A percentile compares a stretch with the other conserved stretches of the same genome.
These are phyloP conservation scores for Fulica atra DNA, from an alignment of 2,113 vertebrate species.

Conservation along the genomic window DNA sequence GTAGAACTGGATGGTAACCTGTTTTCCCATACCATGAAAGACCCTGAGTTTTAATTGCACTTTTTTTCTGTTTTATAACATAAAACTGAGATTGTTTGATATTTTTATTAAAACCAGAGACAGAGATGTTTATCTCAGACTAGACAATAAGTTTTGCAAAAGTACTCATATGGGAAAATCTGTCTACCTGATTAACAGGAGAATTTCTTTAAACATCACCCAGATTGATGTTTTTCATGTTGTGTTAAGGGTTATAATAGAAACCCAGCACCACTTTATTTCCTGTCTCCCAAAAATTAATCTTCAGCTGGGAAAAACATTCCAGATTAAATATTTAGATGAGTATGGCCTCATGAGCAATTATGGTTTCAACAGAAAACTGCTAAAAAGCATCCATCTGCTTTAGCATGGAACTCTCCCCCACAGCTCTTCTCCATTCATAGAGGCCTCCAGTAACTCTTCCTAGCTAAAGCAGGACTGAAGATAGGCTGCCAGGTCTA, in stretches of 20 bases:
- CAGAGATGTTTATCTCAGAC: background rate
- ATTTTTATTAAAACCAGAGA: constrained; percentile 3
- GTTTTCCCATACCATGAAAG: background rate
- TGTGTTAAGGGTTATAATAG: background rate
- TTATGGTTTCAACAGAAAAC: background rate
- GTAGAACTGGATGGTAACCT: background rate
- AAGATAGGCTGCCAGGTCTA: background rate
- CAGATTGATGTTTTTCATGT: background rate
- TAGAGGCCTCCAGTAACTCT: background rate
- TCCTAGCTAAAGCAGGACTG: background rate
- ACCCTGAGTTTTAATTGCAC: background rate
- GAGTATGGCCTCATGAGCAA: background rate
- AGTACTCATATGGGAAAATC: background rate
- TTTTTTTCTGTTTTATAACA: background rate
- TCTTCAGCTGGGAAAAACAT: background rate
- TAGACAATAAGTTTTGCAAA: background rate
- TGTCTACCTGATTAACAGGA: background rate
- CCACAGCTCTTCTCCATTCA: background rate
- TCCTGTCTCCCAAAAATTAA: background rate
- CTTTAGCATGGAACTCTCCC: background rate
- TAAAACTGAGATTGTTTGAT: background rate
- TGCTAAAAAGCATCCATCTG: background rate
- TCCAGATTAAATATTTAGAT: background rate
- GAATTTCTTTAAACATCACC: background rate
- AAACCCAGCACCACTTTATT: background rate